Percentiles rank a stretch among this genome's conserved stretches.
Evolutionary conservation across 2,113 vertebrate species (phyloP).

Genomic region (Oncorhynchus kisutch): DNA sequence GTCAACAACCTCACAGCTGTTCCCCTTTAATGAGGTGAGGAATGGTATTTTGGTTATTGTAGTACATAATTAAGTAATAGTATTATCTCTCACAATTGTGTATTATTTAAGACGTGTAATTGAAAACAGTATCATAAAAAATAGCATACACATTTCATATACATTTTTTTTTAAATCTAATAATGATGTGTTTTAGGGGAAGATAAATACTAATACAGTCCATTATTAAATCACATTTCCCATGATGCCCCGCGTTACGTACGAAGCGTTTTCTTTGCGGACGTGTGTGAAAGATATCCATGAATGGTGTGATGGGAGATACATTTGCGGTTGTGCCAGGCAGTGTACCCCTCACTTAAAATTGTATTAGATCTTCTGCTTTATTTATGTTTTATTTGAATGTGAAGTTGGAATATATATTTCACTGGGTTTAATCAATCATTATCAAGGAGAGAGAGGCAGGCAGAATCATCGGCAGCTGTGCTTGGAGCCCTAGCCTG

Average conservation of each 20-base stretch:
- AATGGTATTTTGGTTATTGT: background rate
- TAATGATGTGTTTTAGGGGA: background rate
- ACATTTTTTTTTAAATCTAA: background rate
- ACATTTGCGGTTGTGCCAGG: background rate
- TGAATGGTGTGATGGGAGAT: constrained; percentile 68
- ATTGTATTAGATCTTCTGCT: background rate
- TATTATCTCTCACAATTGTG: background rate
- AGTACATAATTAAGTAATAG: background rate
- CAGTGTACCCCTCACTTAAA: background rate
- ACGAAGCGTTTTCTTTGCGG: constrained; percentile 30
- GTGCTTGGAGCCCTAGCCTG: constrained; percentile 17
- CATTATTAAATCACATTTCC: constrained; percentile 42
- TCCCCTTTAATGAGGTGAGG: background rate
- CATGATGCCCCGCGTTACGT: constrained; percentile 32
- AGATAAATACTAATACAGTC: background rate
- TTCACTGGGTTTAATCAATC: background rate
- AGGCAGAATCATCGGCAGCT: background rate
- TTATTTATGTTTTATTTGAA: background rate
- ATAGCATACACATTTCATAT: background rate
- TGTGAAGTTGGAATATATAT: background rate
- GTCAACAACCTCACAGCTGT: background rate
- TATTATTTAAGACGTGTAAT: background rate
- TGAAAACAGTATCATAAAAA: background rate
- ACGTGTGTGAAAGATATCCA: constrained; percentile 62
- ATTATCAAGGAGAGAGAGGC: background rate